phyloP scores from a whole-genome alignment of 2,113 vertebrate genomes.

The Salvator merianae region DNA sequence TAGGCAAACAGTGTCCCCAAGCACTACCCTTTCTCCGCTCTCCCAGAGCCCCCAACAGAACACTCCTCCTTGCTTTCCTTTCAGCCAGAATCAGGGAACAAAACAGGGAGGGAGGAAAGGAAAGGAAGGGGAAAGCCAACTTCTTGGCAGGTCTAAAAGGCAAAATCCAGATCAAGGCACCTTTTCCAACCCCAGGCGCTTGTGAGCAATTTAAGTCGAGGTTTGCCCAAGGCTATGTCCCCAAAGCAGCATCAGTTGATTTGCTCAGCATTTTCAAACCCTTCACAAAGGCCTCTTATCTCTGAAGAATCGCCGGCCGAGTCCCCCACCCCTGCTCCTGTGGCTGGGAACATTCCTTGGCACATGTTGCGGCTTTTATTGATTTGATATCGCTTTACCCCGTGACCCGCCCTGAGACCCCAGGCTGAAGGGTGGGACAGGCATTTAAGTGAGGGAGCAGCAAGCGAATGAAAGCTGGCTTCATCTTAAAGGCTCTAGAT shows the following conservation, averaged over 20 bases:
- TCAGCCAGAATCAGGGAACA: too few species aligned
- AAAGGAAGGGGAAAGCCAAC: too few species aligned
- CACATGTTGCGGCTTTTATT: neutral
- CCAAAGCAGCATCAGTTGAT: neutral
- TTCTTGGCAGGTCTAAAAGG: neutral
- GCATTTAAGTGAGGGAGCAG: too few species aligned
- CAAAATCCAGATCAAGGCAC: neutral
- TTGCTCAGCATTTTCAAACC: neutral
- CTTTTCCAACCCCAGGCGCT: neutral
- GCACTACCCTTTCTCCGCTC: too few species aligned
- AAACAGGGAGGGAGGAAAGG: too few species aligned
- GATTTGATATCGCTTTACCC: too few species aligned
- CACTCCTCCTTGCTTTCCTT: neutral
- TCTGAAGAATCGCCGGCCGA: neutral
- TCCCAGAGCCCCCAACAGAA: too few species aligned
- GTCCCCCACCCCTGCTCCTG: neutral
- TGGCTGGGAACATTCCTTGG: too few species aligned
- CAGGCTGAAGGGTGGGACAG: too few species aligned
- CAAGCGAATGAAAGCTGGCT: neutral
- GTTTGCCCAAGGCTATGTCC: neutral
- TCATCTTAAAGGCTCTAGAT: neutral
- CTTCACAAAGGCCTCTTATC: neutral
- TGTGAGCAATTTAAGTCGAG: neutral
- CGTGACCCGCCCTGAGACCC: too few species aligned
- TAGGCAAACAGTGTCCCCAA: neutral